Evolutionary conservation across 2,888 invertebrate genomes (phyloP), one percentile per base, ranked within the genome.

Genomic region (Tetragonula carbonaria): DNA sequence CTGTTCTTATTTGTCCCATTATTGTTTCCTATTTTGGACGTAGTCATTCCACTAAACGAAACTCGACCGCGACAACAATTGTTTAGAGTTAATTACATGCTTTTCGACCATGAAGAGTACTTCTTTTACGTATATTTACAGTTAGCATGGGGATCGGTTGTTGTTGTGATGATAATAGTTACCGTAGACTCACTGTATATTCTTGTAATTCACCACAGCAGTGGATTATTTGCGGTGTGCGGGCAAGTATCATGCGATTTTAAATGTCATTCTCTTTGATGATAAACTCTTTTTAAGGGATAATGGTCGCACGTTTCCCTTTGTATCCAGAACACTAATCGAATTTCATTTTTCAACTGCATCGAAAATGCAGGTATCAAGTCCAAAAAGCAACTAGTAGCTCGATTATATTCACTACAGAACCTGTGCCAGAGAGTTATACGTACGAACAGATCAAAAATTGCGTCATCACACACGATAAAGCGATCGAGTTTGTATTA

Each of bases 221-320:
- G 86, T 5, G 87, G 75, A n/a, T n/a, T 87, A 63, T 87, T 83
- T 16, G 72, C 80, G 6, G 62, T 68, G 16, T 83, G 83, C n/a
- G 76, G 81, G 84, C 77, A 72, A 75, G 33, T 50, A 63, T 63
- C 8, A 4, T 4, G 18, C 4, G 3, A 57, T 13, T 59, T 59
- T 59, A 59, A 5, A n/a, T 2, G 5, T 63, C 4, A 33, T 33
- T 18, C 21, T 28, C 4, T 18, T 63, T 28, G 6, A 63, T 63
- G 6, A 16, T 23, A 18, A 28, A 18, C 18, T 21, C 33, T 33
- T 33, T n/a, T 38, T 62, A 28, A 62, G 23, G 23, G 8, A 2
- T n/a, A 23, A 62, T 62, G 16, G 8, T 16, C 18, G 2, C 28
- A 28, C 16, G 11, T 11, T 8, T 28, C 4, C 4, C 28, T 62